Evolutionary conservation across 2,888 invertebrate genomes (phyloP).

Genomic region (Allacma fusca): DNA sequence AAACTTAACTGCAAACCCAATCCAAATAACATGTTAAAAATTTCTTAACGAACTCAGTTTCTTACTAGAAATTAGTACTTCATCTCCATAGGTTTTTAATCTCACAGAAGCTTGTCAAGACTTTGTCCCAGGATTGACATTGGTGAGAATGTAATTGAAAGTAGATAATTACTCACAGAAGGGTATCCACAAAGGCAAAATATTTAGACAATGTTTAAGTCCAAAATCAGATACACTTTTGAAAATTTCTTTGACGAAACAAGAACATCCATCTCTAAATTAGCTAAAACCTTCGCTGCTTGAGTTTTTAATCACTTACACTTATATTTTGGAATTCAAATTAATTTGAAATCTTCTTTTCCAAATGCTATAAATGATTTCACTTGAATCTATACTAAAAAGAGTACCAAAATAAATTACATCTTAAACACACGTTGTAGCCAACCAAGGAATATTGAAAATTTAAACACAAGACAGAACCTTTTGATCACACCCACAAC

Average conservation of each 20-base stretch:
- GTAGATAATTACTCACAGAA: constrained; percentile 63
- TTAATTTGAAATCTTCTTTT: no score
- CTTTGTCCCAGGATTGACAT: constrained; percentile 86
- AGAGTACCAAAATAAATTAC: no score
- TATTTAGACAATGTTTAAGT: background rate
- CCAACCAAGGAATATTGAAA: no score
- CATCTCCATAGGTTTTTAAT: constrained; percentile 73
- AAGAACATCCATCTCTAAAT: background rate
- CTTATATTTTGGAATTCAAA: constrained; percentile 81
- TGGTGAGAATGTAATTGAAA: constrained; percentile 67
- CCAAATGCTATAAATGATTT: no score
- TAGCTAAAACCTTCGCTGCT: constrained; percentile 29
- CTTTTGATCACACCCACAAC: no score
- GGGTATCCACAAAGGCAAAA: constrained; percentile 69
- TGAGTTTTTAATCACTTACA: no score
- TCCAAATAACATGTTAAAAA: no score
- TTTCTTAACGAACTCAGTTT: no score
- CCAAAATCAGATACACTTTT: no score
- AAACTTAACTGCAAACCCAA: constrained; percentile 8
- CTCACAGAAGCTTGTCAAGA: constrained; percentile 81
- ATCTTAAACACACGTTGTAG: no score
- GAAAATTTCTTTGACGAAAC: constrained; percentile 31
- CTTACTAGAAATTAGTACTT: constrained; percentile 71
- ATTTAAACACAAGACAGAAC: no score
- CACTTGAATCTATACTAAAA: no score